These are phyloP conservation scores for Macquaria ambigua DNA, from an alignment of 2,113 vertebrate species.

Conservation along the genomic window DNA sequence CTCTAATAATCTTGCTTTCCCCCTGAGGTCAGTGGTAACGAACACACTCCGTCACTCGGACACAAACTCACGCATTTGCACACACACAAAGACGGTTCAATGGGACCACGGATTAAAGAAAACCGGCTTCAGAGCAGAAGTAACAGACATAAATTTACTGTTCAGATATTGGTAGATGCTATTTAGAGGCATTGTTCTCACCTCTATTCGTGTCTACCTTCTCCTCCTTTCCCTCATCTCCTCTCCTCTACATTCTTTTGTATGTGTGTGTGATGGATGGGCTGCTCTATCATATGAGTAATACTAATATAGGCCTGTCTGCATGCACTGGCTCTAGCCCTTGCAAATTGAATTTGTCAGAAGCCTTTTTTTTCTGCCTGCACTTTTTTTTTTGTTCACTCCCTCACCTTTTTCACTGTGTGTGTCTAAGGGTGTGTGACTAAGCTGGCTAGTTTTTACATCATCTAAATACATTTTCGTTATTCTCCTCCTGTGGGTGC, in stretches of 20 bases:
- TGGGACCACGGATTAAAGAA: background rate
- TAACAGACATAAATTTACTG: conserved; percentile 12
- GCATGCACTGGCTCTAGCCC: conserved; percentile 61
- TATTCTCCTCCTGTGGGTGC: background rate
- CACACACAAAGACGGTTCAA: background rate
- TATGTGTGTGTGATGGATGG: conserved; percentile 67
- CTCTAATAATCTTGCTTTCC: conserved; percentile 61
- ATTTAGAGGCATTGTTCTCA: conserved; percentile 51
- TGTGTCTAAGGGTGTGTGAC: conserved; percentile 46
- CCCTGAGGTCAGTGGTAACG: conserved; percentile 43
- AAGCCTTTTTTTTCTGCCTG: conserved; percentile 28
- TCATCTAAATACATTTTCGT: conserved; percentile 44
- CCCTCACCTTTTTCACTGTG: conserved; percentile 40
- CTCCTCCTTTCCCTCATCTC: conserved; percentile 38
- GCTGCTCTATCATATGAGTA: conserved; percentile 75
- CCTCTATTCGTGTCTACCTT: conserved; percentile 33
- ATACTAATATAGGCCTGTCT: conserved; percentile 78
- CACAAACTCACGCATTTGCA: conserved; percentile 9
- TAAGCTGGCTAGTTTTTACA: conserved; percentile 44
- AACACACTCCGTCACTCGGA: background rate
- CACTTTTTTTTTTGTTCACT: conserved; percentile 43
- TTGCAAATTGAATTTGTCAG: conserved; percentile 79
- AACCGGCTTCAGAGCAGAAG: background rate
- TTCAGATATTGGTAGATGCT: conserved; percentile 18
- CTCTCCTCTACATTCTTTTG: conserved; percentile 48